Evolutionary conservation across 2,888 invertebrate species (phyloP), one percentile per base, ranked within the genome.

Genomic region (Acrocyrtus sp.): DNA sequence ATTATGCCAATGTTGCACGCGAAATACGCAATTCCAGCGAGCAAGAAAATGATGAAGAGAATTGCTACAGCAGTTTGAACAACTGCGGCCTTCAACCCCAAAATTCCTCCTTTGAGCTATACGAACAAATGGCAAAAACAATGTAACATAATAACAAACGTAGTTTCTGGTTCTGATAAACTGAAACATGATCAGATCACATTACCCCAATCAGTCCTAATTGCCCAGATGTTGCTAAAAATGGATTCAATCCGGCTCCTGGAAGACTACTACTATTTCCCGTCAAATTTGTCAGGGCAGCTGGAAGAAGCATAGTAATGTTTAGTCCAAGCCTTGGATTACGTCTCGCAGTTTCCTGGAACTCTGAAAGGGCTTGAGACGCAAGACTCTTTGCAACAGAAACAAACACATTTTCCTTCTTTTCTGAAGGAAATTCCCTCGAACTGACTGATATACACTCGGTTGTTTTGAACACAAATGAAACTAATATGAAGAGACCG

Each of bases 11-110:
- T 62, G 26, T 75, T 77, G 41, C 77, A 77, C 8, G 73, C 51
- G 27, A 77, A 77, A 48, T 66, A 77, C 0, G 70, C 77, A 3
- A 75, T 73, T 29, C 77, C 77, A 8, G 77, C 47, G 4, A 67
- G 26, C 3, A 73, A 53, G 53, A 77, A 77, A 15, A 72, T 21
- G 1, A 77, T 43, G 43, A 51, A 51, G 4, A 77, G 43, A 1
- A 77, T 27, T 1, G 41, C 8, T 0, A 70, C 54, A 12, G 63
- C 17, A 17, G 45, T 34, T 22, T 54, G 41, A 22, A 63, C 19
- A 15, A 69, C 19, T 17, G 62, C 50, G 19, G 62, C 50, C 34
- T 76, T 76, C 0, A 70, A n/a, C 19, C 53, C 60, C 21, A 61
- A 22, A 27, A 74, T 24, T 39, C 53, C 58, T 3, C 60, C 65